Conservation (phyloP, 1,140 invertebrate species). For the Drosophila neocordata region DNA sequence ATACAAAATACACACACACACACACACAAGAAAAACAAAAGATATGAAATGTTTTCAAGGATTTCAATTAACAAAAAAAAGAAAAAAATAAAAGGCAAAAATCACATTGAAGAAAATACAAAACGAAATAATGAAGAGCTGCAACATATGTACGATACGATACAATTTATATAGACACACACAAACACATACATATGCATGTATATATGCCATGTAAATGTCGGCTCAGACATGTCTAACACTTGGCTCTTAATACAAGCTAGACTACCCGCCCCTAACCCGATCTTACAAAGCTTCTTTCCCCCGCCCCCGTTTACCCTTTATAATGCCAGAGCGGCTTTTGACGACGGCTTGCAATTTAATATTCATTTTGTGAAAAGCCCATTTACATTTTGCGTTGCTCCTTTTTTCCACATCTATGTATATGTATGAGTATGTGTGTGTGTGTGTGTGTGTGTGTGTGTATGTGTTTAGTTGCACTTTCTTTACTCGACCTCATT, state of each 20-base stretch:
- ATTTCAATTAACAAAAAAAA: constrained; percentile 7
- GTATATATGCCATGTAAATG: constrained; percentile 40
- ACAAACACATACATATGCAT: neutral
- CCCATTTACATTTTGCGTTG: constrained; percentile 72
- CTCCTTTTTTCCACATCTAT: constrained; percentile 36
- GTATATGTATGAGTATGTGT: constrained; percentile 36
- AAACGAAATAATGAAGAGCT: constrained; percentile 3
- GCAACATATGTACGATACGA: neutral
- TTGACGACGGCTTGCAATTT: constrained; percentile 58
- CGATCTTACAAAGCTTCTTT: neutral
- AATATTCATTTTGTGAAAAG: constrained; percentile 76
- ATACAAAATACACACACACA: too few species aligned
- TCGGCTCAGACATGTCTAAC: constrained; percentile 57
- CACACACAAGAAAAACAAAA: neutral
- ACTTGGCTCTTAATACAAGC: constrained; percentile 34
- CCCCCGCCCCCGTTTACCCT: neutral
- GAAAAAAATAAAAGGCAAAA: neutral
- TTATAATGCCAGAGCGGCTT: constrained; percentile 8
- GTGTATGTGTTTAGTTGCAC: constrained; percentile 46
- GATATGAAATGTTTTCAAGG: neutral
- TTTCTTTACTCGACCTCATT: constrained; percentile 56
- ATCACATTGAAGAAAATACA: neutral
- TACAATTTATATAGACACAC: neutral
- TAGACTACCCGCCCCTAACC: neutral
- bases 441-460: constrained; percentile 31